Percentiles rank a stretch among this genome's conserved stretches.
These are phyloP conservation scores for Conus betulinus DNA, from an alignment of 1,140 invertebrate genomes.

Conservation along the genomic window DNA sequence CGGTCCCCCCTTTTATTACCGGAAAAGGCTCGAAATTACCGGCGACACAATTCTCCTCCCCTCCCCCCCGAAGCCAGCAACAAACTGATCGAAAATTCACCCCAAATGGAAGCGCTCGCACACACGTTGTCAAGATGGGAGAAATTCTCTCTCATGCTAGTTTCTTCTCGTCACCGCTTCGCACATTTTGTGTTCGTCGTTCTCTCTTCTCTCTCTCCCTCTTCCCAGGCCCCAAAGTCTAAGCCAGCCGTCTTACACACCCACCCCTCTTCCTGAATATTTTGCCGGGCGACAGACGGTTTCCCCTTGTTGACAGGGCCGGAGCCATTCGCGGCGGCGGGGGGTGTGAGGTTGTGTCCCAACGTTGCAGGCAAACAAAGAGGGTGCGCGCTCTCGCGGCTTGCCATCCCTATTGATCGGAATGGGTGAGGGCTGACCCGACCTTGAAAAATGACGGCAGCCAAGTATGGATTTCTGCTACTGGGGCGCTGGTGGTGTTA, in stretches of 20 bases:
- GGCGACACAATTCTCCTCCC: too few relatives aligned
- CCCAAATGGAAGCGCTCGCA: too few relatives aligned
- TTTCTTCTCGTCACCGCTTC: too few relatives aligned
- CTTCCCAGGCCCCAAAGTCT: neutral
- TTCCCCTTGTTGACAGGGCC: slow-evolving; percentile 19
- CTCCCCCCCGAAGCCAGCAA: too few relatives aligned
- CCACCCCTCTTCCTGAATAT: neutral
- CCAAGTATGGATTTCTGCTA: slow-evolving; percentile 10
- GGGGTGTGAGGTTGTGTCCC: neutral
- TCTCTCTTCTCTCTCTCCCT: neutral
- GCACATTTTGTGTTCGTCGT: too few relatives aligned
- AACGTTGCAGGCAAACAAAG: slow-evolving; percentile 9
- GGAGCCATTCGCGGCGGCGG: neutral
- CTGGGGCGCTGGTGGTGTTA: too few relatives aligned
- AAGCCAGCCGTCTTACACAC: neutral
- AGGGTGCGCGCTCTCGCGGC: neutral
- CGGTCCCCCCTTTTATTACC: too few relatives aligned
- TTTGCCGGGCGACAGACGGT: slow-evolving; percentile 16
- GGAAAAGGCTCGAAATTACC: too few relatives aligned
- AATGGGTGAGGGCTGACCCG: slow-evolving; percentile 6
- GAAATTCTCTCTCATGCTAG: too few relatives aligned
- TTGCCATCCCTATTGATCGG: slow-evolving; percentile 20
- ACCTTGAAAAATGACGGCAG: slow-evolving; percentile 17
- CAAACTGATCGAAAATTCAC: too few relatives aligned
- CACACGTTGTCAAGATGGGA: too few relatives aligned